Conservation (phyloP, 2,888 invertebrate species). For the Drosophila nr. fundita region DNA sequence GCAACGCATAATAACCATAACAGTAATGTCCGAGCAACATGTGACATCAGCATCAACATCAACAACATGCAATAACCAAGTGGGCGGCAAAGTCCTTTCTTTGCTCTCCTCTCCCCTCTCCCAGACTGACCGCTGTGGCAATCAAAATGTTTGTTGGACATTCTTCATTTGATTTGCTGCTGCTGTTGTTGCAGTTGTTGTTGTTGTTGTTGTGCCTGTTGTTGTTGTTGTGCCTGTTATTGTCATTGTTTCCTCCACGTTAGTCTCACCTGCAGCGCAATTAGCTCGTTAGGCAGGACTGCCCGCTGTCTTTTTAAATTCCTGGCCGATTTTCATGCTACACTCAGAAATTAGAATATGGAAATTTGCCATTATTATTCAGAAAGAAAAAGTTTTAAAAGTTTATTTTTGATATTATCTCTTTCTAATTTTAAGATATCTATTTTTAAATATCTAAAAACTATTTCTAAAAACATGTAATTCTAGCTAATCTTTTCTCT, state of each 20-base stretch:
- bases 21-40: slow-evolving; percentile 68
- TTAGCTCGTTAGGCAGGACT: slow-evolving; percentile 35
- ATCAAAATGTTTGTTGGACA: slow-evolving; percentile 29
- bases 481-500: background rate
- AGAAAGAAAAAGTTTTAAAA: background rate
- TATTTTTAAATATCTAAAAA: background rate
- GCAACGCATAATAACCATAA: slow-evolving; percentile 56
- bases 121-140: slow-evolving; percentile 39
- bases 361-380: background rate
- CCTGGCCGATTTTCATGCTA: slow-evolving; percentile 25
- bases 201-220: slow-evolving; percentile 1
- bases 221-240: slow-evolving; percentile 5
- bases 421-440: background rate
- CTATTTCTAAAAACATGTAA: background rate
- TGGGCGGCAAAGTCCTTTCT: slow-evolving; percentile 14
- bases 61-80: slow-evolving; percentile 35
- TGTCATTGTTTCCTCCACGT: slow-evolving; percentile 5
- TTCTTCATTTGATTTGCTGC: slow-evolving; percentile 29
- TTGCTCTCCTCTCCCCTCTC: background rate
- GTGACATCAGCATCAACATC: slow-evolving; percentile 59
- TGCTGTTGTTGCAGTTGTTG: background rate
- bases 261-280: slow-evolving; percentile 61
- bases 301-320: slow-evolving; percentile 40
- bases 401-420: too few relatives aligned
- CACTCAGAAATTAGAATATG: background rate